These are phyloP conservation scores for Ostrea denselamellosa DNA, from an alignment of 1,140 invertebrate genomes.

Conservation along the genomic window DNA sequence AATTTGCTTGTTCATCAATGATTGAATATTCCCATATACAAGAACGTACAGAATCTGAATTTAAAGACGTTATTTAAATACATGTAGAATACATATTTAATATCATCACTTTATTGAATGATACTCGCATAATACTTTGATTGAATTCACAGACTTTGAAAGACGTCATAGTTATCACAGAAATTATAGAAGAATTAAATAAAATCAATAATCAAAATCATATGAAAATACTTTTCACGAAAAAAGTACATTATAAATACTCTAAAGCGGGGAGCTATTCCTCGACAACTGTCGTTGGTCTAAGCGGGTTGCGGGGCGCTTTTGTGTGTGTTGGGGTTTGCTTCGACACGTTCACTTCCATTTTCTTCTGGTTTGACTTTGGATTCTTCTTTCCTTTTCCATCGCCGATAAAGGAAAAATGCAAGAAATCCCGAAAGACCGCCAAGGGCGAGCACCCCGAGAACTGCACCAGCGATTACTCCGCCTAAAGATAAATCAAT, in stretches of 20 bases:
- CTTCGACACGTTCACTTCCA: neutral
- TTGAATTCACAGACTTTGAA: neutral
- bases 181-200: neutral
- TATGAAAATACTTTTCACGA: neutral
- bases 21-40: too few relatives aligned
- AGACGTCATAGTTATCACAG: conserved; percentile 17
- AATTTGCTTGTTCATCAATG: too few relatives aligned
- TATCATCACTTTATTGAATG: too few relatives aligned
- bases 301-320: neutral
- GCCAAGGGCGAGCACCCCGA: neutral
- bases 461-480: neutral
- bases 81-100: too few relatives aligned
- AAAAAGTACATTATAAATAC: neutral
- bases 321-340: neutral
- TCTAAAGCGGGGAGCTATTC: neutral
- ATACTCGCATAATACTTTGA: too few relatives aligned
- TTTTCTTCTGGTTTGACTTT: neutral
- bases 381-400: conserved; percentile 1
- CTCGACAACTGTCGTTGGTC: neutral
- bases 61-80: too few relatives aligned
- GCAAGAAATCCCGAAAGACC: neutral
- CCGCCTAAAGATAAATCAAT: neutral
- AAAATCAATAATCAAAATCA: neutral
- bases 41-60: too few relatives aligned
- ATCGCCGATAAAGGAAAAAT: conserved; percentile 30